Conservation (phyloP, 2,888 invertebrate genomes). For the Urechis unicinctus region DNA sequence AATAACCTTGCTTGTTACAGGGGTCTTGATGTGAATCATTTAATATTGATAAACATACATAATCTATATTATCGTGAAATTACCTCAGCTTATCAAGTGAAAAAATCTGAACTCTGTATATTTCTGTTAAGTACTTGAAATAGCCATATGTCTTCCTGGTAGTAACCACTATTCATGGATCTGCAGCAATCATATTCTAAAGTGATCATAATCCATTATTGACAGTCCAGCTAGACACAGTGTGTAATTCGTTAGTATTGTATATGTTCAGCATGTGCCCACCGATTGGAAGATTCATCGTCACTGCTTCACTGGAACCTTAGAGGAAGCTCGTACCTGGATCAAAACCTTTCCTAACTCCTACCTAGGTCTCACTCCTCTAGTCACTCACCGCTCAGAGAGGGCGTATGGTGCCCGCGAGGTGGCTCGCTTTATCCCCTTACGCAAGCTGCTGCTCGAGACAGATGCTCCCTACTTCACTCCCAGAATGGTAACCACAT, state of each 20-base stretch:
- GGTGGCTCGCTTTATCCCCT: conserved; percentile 46
- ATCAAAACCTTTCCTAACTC: conserved; percentile 47
- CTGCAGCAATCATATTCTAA: no score
- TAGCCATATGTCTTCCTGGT: no score
- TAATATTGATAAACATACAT: no score
- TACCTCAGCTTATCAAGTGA: no score
- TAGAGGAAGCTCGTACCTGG: conserved; percentile 47
- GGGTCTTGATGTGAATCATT: no score
- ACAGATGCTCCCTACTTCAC: conserved; percentile 55
- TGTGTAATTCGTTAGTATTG: neutral
- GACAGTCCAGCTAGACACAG: neutral
- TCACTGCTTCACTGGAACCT: conserved; percentile 52
- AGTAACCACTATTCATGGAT: no score
- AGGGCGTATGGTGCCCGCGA: conserved; percentile 34
- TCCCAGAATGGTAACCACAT: conserved; percentile 36
- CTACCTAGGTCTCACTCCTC: conserved; percentile 45
- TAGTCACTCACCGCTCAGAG: conserved; percentile 39
- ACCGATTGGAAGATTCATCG: conserved; percentile 46
- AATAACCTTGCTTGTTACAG: no score
- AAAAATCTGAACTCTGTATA: no score
- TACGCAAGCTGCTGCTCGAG: conserved; percentile 51
- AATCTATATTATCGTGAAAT: no score
- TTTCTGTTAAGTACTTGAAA: no score
- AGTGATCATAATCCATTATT: no score
- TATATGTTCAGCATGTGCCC: conserved; percentile 16